These are phyloP conservation scores for Acipenser oxyrinchus DNA, from an alignment of 2,797 vertebrate genomes.

Conservation along the genomic window DNA sequence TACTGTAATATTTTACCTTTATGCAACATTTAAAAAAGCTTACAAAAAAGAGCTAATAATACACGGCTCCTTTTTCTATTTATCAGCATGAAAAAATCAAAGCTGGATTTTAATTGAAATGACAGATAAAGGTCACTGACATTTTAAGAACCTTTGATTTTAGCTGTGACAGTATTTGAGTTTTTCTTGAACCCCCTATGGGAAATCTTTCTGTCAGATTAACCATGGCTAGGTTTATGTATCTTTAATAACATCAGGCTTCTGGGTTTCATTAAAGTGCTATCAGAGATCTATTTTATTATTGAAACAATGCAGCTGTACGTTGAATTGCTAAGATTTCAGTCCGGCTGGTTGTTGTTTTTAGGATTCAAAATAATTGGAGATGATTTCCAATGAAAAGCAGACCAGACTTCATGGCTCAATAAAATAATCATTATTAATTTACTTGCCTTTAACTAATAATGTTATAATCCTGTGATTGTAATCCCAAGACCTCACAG, in stretches of 20 bases:
- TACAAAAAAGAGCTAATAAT: conserved; percentile 28
- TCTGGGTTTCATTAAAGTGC: too few relatives aligned
- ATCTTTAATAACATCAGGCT: background rate
- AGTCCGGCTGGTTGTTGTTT: too few relatives aligned
- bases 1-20: conserved; percentile 10
- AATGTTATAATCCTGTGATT: too few relatives aligned
- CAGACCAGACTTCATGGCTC: too few relatives aligned
- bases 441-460: too few relatives aligned
- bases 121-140: conserved; percentile 60
- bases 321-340: too few relatives aligned
- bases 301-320: too few relatives aligned
- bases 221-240: conserved; percentile 22
- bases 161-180: conserved; percentile 33
- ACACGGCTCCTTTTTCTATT: conserved; percentile 33
- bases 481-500: too few relatives aligned
- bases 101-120: conserved; percentile 54
- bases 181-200: conserved; percentile 35
- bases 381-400: too few relatives aligned
- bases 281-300: too few relatives aligned
- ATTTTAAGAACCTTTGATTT: conserved; percentile 53
- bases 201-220: conserved; percentile 29
- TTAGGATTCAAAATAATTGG: too few relatives aligned
- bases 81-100: conserved; percentile 41
- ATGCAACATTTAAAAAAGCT: conserved; percentile 25
- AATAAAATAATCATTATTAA: too few relatives aligned